Percentiles rank a stretch among this genome's conserved stretches.
These are phyloP conservation scores for Babylonia areolata DNA, from an alignment of 1,140 invertebrate species.

Conservation along the genomic window DNA sequence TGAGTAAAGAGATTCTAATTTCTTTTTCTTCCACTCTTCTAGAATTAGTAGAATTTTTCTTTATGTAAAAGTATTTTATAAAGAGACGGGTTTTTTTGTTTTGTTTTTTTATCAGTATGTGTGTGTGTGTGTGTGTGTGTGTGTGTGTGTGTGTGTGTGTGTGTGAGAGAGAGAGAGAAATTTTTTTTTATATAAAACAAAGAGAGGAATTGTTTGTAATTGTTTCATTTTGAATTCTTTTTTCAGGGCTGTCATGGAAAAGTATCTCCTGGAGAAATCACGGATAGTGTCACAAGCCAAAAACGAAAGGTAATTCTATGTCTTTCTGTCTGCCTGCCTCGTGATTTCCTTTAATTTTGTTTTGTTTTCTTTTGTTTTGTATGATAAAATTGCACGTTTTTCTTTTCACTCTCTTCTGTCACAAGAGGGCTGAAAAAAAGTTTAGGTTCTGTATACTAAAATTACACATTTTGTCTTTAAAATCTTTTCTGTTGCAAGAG, in stretches of 20 bases:
- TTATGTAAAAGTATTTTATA: too few relatives aligned
- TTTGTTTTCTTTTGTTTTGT: too few relatives aligned
- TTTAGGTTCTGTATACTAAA: too few relatives aligned
- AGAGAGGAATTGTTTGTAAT: too few relatives aligned
- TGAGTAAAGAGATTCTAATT: conserved; percentile 73
- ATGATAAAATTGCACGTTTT: too few relatives aligned
- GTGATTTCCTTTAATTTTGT: not conserved
- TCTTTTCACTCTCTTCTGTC: too few relatives aligned
- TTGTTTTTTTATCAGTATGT: not conserved
- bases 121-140: not conserved
- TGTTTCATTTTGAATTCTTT: conserved; percentile 38
- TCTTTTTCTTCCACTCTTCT: not conserved
- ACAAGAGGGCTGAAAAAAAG: too few relatives aligned
- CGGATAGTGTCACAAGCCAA: conserved; percentile 93
- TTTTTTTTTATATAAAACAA: too few relatives aligned
- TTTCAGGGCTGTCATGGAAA: conserved; percentile 93
- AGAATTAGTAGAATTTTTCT: too few relatives aligned
- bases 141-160: not conserved
- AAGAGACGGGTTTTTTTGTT: too few relatives aligned
- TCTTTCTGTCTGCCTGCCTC: conserved; percentile 1
- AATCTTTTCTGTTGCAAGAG: too few relatives aligned
- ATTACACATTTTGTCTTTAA: too few relatives aligned
- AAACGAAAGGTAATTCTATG: conserved; percentile 83
- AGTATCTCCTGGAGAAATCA: conserved; percentile 97
- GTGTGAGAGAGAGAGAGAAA: not conserved